phyloP scores from a whole-genome alignment of 2,113 vertebrate species.

The rat (Rattus norvegicus) region DNA sequence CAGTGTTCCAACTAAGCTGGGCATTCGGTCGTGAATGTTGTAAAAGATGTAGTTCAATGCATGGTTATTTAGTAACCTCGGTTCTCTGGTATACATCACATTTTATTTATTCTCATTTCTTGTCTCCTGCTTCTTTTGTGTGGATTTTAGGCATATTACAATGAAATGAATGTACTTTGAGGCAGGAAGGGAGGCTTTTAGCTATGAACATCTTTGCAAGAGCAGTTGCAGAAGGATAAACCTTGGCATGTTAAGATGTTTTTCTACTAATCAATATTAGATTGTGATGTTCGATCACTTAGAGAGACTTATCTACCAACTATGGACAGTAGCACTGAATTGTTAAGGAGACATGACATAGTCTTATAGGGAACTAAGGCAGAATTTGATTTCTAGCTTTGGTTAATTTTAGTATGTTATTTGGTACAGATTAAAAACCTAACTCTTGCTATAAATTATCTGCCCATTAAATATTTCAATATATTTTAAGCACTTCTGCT shows the following conservation, averaged over 20 bases:
- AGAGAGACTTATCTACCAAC: conserved; percentile 16
- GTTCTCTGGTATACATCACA: background rate
- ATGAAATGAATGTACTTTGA: background rate
- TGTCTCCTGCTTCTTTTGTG: background rate
- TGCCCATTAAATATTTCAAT: background rate
- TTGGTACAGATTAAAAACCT: conserved; percentile 21
- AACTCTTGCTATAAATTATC: conserved; percentile 36
- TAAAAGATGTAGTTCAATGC: background rate
- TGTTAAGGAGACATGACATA: conserved; percentile 50
- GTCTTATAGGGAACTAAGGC: background rate
- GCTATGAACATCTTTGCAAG: background rate
- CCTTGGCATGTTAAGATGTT: background rate
- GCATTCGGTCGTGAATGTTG: background rate
- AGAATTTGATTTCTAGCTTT: background rate
- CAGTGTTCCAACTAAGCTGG: background rate
- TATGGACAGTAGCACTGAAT: background rate
- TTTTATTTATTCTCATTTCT: background rate
- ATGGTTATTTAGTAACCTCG: background rate
- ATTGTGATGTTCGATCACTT: conserved; percentile 2
- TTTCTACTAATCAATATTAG: background rate
- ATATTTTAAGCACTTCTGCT: background rate
- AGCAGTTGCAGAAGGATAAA: conserved; percentile 12
- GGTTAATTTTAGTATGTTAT: conserved; percentile 45
- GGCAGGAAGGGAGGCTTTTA: background rate
- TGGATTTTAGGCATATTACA: background rate